Conservation (phyloP, 2,888 invertebrate genomes). For the Strigamia maritima region DNA sequence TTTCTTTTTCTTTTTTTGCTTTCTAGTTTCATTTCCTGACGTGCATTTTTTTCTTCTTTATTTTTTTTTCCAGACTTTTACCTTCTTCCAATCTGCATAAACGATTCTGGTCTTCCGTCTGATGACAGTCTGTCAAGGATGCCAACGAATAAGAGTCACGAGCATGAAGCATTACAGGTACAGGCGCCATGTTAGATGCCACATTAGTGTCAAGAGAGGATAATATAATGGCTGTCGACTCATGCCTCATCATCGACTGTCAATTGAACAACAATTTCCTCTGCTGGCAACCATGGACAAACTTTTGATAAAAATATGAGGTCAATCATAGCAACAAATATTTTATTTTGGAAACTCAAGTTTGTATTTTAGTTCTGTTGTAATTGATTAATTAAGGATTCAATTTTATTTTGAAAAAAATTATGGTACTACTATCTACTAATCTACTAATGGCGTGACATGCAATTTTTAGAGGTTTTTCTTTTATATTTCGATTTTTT, state of each 20-base stretch:
- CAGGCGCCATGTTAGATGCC: conserved; percentile 29
- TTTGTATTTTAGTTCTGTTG: no score
- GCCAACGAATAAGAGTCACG: conserved; percentile 17
- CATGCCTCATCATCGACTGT: conserved; percentile 16
- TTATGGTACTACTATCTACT: no score
- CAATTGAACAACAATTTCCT: conserved; percentile 7
- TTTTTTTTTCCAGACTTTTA: conserved; percentile 13
- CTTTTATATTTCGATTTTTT: no score
- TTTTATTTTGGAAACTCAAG: no score
- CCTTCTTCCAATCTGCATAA: conserved; percentile 15
- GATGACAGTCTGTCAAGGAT: conserved; percentile 22
- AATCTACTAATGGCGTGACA: no score
- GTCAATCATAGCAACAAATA: neutral
- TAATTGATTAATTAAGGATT: no score
- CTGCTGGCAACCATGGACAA: neutral
- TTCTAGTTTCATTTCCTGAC: neutral
- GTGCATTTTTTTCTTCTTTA: neutral
- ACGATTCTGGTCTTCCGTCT: neutral
- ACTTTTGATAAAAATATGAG: neutral
- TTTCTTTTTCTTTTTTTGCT: neutral
- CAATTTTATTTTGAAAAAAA: no score
- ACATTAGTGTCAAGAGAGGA: conserved; percentile 13
- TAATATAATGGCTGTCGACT: conserved; percentile 21
- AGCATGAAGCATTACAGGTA: conserved; percentile 22
- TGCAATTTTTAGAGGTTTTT: no score